A percentile compares a stretch with the other conserved stretches of the same genome.
These are phyloP conservation scores for Pteropus rufus DNA, from an alignment of 2,797 vertebrate genomes.

Conservation along the genomic window DNA sequence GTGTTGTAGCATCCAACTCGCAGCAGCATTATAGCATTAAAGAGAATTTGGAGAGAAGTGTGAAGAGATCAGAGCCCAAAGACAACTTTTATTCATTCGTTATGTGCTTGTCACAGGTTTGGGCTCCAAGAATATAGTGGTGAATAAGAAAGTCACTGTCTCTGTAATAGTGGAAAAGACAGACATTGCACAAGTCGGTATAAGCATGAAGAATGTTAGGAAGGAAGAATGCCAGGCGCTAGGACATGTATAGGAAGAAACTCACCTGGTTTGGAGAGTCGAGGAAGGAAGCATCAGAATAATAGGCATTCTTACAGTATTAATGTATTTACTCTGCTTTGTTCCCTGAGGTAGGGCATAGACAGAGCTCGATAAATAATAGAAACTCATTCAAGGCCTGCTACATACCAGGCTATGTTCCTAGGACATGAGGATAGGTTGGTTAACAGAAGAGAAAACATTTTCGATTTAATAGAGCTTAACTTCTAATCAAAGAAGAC, in stretches of 20 bases:
- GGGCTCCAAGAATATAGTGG: background rate
- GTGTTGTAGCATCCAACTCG: background rate
- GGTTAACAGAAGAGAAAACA: background rate
- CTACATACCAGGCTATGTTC: background rate
- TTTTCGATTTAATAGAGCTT: conserved; percentile 10
- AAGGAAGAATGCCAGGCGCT: background rate
- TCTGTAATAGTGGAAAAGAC: background rate
- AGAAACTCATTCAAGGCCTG: background rate
- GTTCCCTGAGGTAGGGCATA: background rate
- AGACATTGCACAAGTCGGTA: background rate
- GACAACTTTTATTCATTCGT: background rate
- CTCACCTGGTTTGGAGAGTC: background rate
- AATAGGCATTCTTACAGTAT: background rate
- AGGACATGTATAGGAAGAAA: background rate
- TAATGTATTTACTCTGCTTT: background rate
- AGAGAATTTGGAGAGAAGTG: background rate
- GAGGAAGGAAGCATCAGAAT: background rate
- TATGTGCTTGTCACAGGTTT: background rate
- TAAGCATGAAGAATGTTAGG: background rate
- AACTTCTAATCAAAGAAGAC: background rate
- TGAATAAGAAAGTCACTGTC: background rate
- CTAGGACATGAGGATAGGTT: background rate
- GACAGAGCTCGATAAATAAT: background rate
- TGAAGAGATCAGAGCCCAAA: background rate
- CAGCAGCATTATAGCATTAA: background rate